Conservation (phyloP, 2,797 vertebrate genomes). For the Pseudochaenichthys georgianus region DNA sequence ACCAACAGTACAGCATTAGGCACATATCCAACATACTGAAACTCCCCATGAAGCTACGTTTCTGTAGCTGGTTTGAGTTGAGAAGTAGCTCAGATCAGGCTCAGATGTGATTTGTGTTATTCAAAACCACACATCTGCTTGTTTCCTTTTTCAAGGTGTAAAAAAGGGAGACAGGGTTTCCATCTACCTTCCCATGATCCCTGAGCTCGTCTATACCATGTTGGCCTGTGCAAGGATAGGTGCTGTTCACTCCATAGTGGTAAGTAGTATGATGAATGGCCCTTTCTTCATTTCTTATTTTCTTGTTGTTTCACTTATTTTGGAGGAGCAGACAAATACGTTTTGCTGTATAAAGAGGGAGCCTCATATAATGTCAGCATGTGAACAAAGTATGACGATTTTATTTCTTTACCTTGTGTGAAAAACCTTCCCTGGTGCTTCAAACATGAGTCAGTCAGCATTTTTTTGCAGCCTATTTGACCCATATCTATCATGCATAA, state of each 20-base stretch:
- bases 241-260: slow-evolving; percentile 87
- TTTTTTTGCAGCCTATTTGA: neutral
- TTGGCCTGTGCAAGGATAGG: slow-evolving; percentile 87
- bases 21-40: neutral
- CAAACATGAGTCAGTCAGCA: neutral
- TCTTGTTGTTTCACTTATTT: neutral
- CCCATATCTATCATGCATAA: neutral
- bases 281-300: neutral
- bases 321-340: neutral
- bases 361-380: neutral
- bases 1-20: slow-evolving; percentile 1
- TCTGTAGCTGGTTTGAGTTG: neutral
- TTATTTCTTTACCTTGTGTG: neutral
- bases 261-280: slow-evolving; percentile 49
- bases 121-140: neutral
- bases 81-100: neutral
- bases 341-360: neutral
- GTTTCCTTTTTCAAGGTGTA: slow-evolving; percentile 73
- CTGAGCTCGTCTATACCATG: slow-evolving; percentile 86
- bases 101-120: slow-evolving; percentile 3
- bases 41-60: neutral
- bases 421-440: neutral
- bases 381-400: neutral
- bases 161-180: slow-evolving; percentile 86
- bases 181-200: slow-evolving; percentile 88